phyloP scores from a whole-genome alignment of 2,797 vertebrate species.

The Pitangus sulphuratus region DNA sequence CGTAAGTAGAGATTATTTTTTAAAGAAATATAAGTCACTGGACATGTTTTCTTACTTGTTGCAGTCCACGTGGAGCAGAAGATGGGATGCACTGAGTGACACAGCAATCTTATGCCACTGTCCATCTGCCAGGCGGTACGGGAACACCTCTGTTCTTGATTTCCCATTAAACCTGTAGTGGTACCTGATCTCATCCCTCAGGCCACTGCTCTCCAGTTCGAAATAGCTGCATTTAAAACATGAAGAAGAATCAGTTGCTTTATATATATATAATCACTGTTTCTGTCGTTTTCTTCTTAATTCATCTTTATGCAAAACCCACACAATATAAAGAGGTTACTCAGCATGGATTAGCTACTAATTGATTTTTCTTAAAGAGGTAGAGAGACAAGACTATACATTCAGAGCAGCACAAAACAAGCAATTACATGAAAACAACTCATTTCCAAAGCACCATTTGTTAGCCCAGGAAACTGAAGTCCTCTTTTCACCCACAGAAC shows the following conservation, averaged over 20 bases:
- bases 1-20: background rate
- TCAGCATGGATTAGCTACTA: background rate
- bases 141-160: conserved; percentile 88
- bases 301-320: background rate
- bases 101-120: conserved; percentile 92
- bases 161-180: conserved; percentile 89
- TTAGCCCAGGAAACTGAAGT: background rate
- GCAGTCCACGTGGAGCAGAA: conserved; percentile 92
- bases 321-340: background rate
- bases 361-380: background rate
- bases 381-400: background rate
- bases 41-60: conserved; percentile 83
- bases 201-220: conserved; percentile 94
- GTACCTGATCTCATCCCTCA: conserved; percentile 91
- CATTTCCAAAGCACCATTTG: background rate
- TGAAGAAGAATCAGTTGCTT: background rate
- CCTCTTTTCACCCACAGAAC: background rate
- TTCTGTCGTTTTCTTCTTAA: background rate
- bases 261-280: background rate
- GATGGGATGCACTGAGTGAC: conserved; percentile 88
- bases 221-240: conserved; percentile 85
- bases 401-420: background rate
- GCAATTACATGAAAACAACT: background rate
- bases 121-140: conserved; percentile 91
- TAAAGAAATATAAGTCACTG: background rate